Evolutionary conservation across 2,888 invertebrate species (phyloP).

Genomic region (Sphinx pinastri): DNA sequence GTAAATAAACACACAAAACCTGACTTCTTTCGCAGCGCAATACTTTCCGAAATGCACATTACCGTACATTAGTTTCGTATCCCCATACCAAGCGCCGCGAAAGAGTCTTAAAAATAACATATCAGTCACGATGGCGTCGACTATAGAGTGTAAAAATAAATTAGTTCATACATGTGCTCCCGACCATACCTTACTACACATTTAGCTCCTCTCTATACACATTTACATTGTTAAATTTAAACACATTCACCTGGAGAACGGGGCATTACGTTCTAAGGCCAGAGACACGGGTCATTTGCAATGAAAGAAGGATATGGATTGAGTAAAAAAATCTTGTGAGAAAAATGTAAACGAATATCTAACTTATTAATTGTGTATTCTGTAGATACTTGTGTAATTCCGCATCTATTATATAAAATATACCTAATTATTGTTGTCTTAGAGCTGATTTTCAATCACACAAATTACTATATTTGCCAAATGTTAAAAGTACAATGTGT

Average conservation of each 20-base stretch:
- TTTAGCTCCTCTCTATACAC: slow-evolving; percentile 43
- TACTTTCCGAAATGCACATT: not conserved
- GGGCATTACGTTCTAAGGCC: not conserved
- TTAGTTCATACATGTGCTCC: slow-evolving; percentile 44
- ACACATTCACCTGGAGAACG: slow-evolving; percentile 16
- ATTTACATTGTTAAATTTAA: slow-evolving; percentile 32
- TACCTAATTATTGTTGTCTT: no score
- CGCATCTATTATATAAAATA: no score
- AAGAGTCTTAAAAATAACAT: not conserved
- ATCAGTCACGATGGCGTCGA: not conserved
- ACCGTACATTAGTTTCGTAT: not conserved
- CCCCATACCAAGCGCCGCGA: no score
- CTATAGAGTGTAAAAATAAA: slow-evolving; percentile 40
- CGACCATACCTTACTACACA: slow-evolving; percentile 32
- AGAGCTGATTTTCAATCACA: no score
- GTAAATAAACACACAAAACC: not conserved
- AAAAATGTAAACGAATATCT: not conserved
- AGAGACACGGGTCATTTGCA: not conserved
- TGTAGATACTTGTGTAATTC: no score
- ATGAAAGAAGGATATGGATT: not conserved
- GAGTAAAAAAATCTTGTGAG: not conserved
- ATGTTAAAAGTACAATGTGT: no score
- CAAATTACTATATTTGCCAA: no score
- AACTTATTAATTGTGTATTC: no score
- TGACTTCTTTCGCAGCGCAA: not conserved